These are phyloP conservation scores for Melikaiella ostensackeni DNA, from an alignment of 2,888 invertebrate genomes.

Conservation along the genomic window DNA sequence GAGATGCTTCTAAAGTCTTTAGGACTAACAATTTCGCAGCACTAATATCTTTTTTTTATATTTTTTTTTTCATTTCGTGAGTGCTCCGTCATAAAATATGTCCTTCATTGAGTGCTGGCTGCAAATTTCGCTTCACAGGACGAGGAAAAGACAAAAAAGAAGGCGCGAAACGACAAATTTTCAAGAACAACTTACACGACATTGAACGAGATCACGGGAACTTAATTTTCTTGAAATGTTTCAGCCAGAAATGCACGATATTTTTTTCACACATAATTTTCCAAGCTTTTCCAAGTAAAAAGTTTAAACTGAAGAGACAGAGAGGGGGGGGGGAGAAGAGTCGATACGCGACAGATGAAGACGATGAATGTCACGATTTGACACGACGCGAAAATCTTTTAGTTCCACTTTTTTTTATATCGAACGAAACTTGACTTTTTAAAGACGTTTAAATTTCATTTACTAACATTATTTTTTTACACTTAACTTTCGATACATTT, in stretches of 20 bases:
- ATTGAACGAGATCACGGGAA: not conserved
- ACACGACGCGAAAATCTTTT: not conserved
- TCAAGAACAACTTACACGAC: not conserved
- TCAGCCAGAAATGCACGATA: no score
- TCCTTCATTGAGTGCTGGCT: constrained; percentile 13
- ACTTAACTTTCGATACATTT: not conserved
- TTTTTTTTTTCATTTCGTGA: constrained; percentile 1
- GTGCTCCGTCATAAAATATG: constrained; percentile 17
- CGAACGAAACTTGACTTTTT: constrained; percentile 8
- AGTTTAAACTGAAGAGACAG: no score
- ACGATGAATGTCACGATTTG: not conserved
- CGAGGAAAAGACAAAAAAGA: constrained; percentile 25
- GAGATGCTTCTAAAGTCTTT: constrained; percentile 34
- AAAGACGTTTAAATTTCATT: not conserved
- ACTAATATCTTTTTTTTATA: constrained; percentile 12
- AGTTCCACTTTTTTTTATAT: constrained; percentile 3
- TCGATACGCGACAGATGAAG: not conserved
- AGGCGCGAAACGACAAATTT: not conserved
- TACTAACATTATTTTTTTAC: not conserved
- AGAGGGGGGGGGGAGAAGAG: not conserved
- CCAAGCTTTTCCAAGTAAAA: no score
- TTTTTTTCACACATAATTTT: no score
- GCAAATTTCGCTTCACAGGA: constrained; percentile 27
- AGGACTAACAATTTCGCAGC: constrained; percentile 29
- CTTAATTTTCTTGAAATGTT: not conserved